Base-by-base conservation (phyloP, 2,888 invertebrate genomes). In the Ichneumon xanthorius region DNA sequence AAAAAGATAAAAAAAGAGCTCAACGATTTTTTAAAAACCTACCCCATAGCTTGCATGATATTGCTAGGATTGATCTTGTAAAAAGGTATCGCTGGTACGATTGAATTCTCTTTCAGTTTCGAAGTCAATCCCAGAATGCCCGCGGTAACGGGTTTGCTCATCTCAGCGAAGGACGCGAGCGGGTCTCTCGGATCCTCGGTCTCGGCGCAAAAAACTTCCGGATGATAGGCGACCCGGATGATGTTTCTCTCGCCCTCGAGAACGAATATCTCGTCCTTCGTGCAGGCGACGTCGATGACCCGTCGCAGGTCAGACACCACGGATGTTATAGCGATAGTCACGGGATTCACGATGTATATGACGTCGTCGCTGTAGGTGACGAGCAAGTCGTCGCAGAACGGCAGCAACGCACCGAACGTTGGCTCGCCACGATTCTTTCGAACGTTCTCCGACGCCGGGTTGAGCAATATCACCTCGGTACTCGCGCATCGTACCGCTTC, bases 161-260 rank as follows among this genome's bases (percentile, higher is more conserved):
- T 91, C 89, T 93, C 93, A 48, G 90, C 91, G 53, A 92, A 88
- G 9, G 92, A 90, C 40, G 88, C 88, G 22, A 91, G 79, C 19
- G 91, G 87, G 75, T 88, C 86, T 14, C 70, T 81, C 9, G 81
- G 63, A 65, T 88, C 88, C 16, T 87, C 87, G 4, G 82, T 61
- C 40, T 88, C 86, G n/a, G 86, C 65, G 9, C 65, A 48, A 58
- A 48, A 63, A 5, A 77, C 95, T 92, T 98, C 98, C 11, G 98
- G 98, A 90, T 95, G 94, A 88, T 96, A 96, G 53, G 97, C 96
- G 70, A 98, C 95, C n/a, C 98, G 95, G 76, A 98, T 94, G 85
- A 98, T 94, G 90, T 97, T 97, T 87, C 98, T 95, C 68, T 96
- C 95, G 0, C 97, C 97, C 92, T 97, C 97, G 89, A 98, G 94